phyloP scores from a whole-genome alignment of 2,113 vertebrate genomes.

The Sebastes fasciatus region DNA sequence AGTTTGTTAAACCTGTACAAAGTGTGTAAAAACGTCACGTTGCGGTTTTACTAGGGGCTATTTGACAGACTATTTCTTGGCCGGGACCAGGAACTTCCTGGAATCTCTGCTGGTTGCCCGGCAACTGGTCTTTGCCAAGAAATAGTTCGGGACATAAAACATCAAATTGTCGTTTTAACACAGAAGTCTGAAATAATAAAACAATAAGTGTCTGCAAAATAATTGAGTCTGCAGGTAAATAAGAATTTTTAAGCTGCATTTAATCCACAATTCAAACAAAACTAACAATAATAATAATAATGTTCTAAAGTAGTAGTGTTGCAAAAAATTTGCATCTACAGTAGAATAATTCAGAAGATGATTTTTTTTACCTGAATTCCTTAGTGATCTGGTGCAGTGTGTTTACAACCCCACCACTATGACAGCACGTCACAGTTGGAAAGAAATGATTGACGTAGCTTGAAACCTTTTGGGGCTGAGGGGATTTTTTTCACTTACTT shows the following conservation, averaged over 20 bases:
- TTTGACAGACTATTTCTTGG: conserved; percentile 16
- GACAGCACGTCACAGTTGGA: background rate
- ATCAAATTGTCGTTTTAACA: background rate
- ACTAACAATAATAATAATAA: background rate
- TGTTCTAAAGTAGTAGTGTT: background rate
- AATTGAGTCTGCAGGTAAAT: background rate
- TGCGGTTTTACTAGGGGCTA: background rate
- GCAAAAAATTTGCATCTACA: background rate
- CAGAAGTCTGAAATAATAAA: background rate
- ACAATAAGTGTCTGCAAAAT: too few species aligned
- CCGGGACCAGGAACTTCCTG: background rate
- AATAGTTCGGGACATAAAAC: background rate
- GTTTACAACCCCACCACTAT: conserved; percentile 25
- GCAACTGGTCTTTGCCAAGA: background rate
- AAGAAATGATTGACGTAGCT: conserved; percentile 16
- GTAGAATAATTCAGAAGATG: background rate
- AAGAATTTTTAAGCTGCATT: background rate
- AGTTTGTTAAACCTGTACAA: background rate
- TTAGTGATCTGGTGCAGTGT: conserved; percentile 7
- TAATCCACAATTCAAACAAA: background rate
- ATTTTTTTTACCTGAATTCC: background rate
- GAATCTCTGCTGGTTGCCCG: background rate
- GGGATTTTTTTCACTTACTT: conserved; percentile 14
- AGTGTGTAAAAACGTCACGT: background rate
- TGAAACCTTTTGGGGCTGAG: conserved; percentile 24